phyloP scores from a whole-genome alignment of 2,113 vertebrate species.

The Aepyceros melampus region DNA sequence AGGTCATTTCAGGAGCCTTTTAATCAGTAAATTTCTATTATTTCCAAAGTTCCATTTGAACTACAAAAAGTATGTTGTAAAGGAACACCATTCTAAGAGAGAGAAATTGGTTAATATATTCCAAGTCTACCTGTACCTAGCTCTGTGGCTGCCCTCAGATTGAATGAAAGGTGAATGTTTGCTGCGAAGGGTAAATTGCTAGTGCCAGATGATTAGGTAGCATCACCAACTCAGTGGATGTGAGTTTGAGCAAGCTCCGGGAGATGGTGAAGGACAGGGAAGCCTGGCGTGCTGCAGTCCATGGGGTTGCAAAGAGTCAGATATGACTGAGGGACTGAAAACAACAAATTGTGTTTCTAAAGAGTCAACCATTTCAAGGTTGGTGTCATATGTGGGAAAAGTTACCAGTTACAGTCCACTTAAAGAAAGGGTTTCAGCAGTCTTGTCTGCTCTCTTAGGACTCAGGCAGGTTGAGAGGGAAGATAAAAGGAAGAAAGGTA shows the following conservation, averaged over 20 bases:
- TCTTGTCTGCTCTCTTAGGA: neutral
- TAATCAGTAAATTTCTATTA: neutral
- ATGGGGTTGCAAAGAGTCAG: neutral
- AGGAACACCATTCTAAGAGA: neutral
- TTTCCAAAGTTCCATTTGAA: neutral
- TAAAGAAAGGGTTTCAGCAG: neutral
- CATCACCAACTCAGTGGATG: neutral
- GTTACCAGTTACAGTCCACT: neutral
- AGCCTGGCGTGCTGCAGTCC: neutral
- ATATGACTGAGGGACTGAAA: neutral
- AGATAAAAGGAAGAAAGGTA: neutral
- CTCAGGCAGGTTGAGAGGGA: neutral
- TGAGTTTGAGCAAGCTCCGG: neutral
- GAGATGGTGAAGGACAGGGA: neutral
- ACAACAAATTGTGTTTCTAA: neutral
- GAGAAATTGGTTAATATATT: neutral
- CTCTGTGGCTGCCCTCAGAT: neutral
- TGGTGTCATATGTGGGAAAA: neutral
- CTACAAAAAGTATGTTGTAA: neutral
- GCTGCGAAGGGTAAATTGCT: neutral
- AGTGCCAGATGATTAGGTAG: neutral
- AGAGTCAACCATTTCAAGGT: neutral
- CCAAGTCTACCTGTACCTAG: neutral
- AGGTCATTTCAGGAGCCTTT: neutral
- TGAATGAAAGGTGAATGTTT: neutral